Evolutionary conservation across 2,888 invertebrate species (phyloP).

Genomic region (Lampropteryx suffumata): DNA sequence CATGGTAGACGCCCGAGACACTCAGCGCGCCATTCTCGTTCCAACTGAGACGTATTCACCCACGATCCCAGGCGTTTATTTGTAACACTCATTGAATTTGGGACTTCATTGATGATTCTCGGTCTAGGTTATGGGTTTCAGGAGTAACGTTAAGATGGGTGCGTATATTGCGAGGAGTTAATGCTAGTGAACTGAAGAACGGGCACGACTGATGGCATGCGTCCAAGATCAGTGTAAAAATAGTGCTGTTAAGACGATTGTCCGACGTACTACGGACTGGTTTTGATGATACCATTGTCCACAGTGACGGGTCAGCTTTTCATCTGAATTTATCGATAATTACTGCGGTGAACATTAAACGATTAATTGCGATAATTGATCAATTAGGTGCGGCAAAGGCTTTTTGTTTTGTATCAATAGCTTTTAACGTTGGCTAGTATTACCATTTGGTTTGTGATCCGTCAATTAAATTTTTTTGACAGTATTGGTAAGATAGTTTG

Average conservation of each 20-base stretch:
- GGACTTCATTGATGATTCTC: conserved; percentile 64
- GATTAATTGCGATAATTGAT: conserved; percentile 1
- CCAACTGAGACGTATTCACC: conserved; percentile 62
- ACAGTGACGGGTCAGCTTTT: conserved; percentile 44
- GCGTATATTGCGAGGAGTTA: conserved; percentile 81
- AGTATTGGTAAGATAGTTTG: too few species aligned
- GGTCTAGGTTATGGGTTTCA: conserved; percentile 54
- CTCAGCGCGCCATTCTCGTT: conserved; percentile 76
- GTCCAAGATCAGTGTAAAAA: conserved; percentile 76
- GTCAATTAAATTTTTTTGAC: too few species aligned
- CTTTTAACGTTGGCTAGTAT: background rate
- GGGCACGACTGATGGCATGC: conserved; percentile 78
- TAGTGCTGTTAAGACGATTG: conserved; percentile 76
- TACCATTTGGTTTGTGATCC: background rate
- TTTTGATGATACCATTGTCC: conserved; percentile 64
- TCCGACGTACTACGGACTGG: conserved; percentile 56
- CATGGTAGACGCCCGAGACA: conserved; percentile 69
- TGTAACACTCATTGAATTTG: conserved; percentile 58
- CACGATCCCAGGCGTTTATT: conserved; percentile 61
- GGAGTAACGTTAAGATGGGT: conserved; percentile 62
- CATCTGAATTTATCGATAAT: conserved; percentile 17
- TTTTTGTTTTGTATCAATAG: conserved; percentile 1
- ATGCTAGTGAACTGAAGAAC: conserved; percentile 84
- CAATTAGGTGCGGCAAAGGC: background rate
- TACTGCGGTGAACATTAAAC: background rate